Evolutionary conservation across 1,140 invertebrate genomes (phyloP).

Genomic region (Whitmania pigra): DNA sequence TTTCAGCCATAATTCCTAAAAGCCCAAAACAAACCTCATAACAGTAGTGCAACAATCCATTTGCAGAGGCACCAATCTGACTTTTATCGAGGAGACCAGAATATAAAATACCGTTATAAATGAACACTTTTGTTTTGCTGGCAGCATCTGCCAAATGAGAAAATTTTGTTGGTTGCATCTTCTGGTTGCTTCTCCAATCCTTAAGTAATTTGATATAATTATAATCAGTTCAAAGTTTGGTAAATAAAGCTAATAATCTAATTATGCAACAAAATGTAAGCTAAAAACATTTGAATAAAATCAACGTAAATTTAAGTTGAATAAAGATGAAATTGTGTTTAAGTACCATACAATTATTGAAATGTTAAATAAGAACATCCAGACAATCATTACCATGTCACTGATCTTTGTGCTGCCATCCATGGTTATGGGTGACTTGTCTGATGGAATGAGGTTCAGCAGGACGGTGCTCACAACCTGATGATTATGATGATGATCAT

Average conservation of each 20-base stretch:
- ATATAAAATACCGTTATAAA: conserved; percentile 73
- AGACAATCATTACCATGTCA: conserved; percentile 47
- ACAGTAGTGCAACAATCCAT: conserved; percentile 79
- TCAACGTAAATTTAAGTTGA: too few species aligned
- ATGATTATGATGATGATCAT: conserved; percentile 1
- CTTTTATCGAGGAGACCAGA: conserved; percentile 91
- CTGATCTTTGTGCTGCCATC: conserved; percentile 70
- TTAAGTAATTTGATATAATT: not conserved
- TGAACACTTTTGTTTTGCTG: conserved; percentile 56
- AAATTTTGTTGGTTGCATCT: not conserved
- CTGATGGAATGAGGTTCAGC: conserved; percentile 69
- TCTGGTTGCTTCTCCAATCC: not conserved
- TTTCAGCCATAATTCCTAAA: too few species aligned
- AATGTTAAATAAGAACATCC: too few species aligned
- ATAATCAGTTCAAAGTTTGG: too few species aligned
- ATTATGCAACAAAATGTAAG: too few species aligned
- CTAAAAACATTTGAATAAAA: too few species aligned
- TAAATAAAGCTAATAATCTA: too few species aligned
- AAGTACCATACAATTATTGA: too few species aligned
- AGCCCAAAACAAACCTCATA: conserved; percentile 52
- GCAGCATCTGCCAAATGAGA: not conserved
- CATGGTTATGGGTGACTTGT: conserved; percentile 60
- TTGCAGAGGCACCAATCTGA: conserved; percentile 85
- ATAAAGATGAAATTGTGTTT: too few species aligned
- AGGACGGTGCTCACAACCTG: conserved; percentile 47